A percentile compares a stretch with the other conserved stretches of the same genome.
phyloP scores from a whole-genome alignment of 2,113 vertebrate species.

The Chauna torquata region DNA sequence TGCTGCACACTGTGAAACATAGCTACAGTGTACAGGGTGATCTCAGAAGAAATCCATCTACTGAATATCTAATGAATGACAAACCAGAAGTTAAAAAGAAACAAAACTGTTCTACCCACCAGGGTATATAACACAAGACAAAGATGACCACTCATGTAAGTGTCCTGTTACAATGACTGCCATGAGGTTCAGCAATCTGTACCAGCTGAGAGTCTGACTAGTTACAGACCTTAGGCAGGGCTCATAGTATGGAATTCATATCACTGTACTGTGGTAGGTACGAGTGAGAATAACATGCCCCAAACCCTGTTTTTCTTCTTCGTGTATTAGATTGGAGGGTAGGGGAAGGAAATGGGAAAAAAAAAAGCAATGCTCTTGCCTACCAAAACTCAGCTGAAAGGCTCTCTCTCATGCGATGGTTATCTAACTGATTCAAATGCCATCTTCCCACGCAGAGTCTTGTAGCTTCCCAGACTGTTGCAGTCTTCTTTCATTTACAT shows the following conservation, averaged over 20 bases:
- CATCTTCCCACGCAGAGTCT: neutral
- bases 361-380: neutral
- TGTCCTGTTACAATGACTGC: neutral
- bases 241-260: neutral
- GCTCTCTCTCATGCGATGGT: neutral
- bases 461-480: neutral
- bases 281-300: neutral
- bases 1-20: neutral
- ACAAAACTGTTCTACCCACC: neutral
- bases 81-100: neutral
- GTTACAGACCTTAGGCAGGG: neutral
- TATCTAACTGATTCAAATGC: slow-evolving; percentile 12
- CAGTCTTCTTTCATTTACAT: neutral
- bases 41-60: neutral
- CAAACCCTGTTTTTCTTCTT: neutral
- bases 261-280: neutral
- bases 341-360: neutral
- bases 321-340: neutral
- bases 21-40: neutral
- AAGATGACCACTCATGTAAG: neutral
- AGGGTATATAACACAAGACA: neutral
- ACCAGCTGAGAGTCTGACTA: neutral
- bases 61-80: neutral
- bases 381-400: neutral
- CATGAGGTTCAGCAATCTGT: neutral